Percentiles rank a stretch among this genome's conserved stretches.
Evolutionary conservation across 1,140 invertebrate species (phyloP).

Genomic region (Calycopis cecrops): DNA sequence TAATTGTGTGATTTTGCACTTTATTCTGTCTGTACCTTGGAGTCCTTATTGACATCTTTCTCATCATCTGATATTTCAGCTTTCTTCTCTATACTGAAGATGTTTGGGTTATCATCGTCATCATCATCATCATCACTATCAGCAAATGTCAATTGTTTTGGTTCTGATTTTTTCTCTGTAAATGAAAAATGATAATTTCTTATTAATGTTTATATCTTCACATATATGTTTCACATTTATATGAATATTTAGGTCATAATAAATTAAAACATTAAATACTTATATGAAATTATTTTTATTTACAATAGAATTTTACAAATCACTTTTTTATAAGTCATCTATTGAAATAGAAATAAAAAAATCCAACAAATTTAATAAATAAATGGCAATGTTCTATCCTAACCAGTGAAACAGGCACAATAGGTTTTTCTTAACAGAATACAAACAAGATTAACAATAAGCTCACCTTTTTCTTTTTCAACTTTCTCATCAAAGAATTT

Average conservation of each 20-base stretch:
- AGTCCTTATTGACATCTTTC: constrained; percentile 16
- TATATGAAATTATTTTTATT: no score
- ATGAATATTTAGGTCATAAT: no score
- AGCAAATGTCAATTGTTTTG: constrained; percentile 55
- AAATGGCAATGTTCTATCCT: no score
- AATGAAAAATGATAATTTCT: no score
- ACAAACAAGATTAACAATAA: constrained; percentile 5
- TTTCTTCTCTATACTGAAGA: constrained; percentile 64
- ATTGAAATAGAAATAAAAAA: no score
- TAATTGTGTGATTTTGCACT: no score
- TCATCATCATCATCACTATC: constrained; percentile 61
- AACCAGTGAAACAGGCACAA: no score
- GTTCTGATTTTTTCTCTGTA: constrained; percentile 44
- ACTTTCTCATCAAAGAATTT: constrained; percentile 82
- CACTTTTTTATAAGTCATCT: no score
- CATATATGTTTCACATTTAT: no score
- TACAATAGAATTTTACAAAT: no score
- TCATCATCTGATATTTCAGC: constrained; percentile 34
- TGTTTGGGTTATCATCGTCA: constrained; percentile 43
- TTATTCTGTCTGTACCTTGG: constrained; percentile 20
- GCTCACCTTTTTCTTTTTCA: constrained; percentile 49
- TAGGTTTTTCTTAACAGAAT: neutral
- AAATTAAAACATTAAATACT: no score
- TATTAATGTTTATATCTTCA: neutral
- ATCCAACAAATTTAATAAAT: no score